Conservation (phyloP, 2,888 invertebrate species). For the Bedellia somnulentella region DNA sequence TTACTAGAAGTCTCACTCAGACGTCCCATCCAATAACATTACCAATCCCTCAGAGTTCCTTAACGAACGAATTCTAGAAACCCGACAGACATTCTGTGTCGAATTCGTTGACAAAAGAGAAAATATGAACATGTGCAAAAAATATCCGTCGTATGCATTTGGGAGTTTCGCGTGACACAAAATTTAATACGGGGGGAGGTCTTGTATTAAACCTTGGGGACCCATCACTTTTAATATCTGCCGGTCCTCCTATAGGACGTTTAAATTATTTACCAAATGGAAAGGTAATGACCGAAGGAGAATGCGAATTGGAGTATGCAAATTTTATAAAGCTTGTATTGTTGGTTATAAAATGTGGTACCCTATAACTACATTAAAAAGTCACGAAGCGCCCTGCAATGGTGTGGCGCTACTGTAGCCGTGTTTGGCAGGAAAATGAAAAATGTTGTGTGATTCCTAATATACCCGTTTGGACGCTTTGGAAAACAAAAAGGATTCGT, state of each 20-base stretch:
- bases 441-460: constrained; percentile 23
- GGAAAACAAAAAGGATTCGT: no score
- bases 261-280: constrained; percentile 62
- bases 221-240: constrained; percentile 62
- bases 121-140: constrained; percentile 61
- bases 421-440: no score
- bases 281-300: constrained; percentile 57
- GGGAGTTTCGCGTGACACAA: constrained; percentile 60
- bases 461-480: constrained; percentile 16
- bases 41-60: no score
- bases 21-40: no score
- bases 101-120: constrained; percentile 45
- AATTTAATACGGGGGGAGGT: constrained; percentile 59
- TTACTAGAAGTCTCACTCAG: no score
- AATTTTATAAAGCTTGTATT: constrained; percentile 53
- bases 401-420: no score
- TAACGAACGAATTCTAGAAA: no score
- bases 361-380: no score
- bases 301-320: constrained; percentile 56
- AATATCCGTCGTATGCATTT: constrained; percentile 57
- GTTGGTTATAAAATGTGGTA: constrained; percentile 31
- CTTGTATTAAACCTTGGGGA: constrained; percentile 60
- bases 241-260: constrained; percentile 52
- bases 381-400: no score
- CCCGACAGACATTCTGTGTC: constrained; percentile 56